Evolutionary conservation across 1,140 invertebrate genomes (phyloP).

Genomic region (Eciton burchellii): DNA sequence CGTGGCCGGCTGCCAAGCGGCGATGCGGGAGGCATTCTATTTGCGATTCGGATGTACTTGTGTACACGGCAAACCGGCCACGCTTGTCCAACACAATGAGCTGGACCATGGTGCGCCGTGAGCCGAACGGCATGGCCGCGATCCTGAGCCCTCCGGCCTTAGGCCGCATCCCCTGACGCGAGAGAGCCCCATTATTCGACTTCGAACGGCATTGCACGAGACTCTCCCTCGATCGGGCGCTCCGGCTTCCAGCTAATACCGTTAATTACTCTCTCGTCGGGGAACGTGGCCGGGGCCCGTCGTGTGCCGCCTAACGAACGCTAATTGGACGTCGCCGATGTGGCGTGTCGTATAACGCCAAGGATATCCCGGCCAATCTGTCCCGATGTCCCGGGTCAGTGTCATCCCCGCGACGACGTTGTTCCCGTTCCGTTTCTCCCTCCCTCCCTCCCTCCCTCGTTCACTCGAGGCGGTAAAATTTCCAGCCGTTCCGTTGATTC

Average conservation of each 20-base stretch:
- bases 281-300: slow-evolving; percentile 56
- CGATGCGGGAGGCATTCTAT: slow-evolving; percentile 46
- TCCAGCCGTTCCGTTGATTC: slow-evolving; percentile 20
- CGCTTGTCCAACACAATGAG: slow-evolving; percentile 56
- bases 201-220: slow-evolving; percentile 34
- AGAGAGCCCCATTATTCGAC: slow-evolving; percentile 70
- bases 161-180: slow-evolving; percentile 12
- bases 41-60: slow-evolving; percentile 56
- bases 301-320: slow-evolving; percentile 69
- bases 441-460: slow-evolving; percentile 2
- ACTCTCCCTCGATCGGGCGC: slow-evolving; percentile 60
- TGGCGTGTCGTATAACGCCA: slow-evolving; percentile 72
- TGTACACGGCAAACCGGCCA: slow-evolving; percentile 51
- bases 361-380: slow-evolving; percentile 69
- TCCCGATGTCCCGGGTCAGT: slow-evolving; percentile 50
- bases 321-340: slow-evolving; percentile 69
- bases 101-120: slow-evolving; percentile 22
- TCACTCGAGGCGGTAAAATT: slow-evolving; percentile 23
- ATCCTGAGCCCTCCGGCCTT: slow-evolving; percentile 40
- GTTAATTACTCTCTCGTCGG: slow-evolving; percentile 72
- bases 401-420: slow-evolving; percentile 47
- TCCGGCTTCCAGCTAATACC: slow-evolving; percentile 68
- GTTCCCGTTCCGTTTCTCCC: slow-evolving; percentile 1
- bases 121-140: slow-evolving; percentile 30
- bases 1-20: slow-evolving; percentile 25